Evolutionary conservation across 2,113 vertebrate genomes (phyloP).

Genomic region (Oreochromis aureus): DNA sequence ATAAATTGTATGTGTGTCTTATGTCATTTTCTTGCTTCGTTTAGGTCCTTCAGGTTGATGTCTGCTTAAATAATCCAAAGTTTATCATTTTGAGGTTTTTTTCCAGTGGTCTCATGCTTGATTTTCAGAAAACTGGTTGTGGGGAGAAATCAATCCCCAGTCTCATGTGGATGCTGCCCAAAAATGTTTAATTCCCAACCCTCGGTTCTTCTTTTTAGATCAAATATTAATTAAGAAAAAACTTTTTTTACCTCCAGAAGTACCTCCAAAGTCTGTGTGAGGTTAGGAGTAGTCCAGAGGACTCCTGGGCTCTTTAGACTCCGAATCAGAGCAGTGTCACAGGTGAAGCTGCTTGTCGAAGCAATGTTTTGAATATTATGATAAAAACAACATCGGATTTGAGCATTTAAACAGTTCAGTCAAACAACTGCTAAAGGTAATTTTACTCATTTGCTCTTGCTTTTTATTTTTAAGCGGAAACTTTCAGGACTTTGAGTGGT

Average conservation of each 20-base stretch:
- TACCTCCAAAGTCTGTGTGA: not conserved
- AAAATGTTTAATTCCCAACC: not conserved
- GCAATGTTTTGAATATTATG: not conserved
- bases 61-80: not conserved
- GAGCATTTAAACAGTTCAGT: fast-evolving
- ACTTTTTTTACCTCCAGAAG: too few species aligned
- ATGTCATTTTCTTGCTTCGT: too few species aligned
- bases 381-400: not conserved
- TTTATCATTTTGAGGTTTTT: not conserved
- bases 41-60: not conserved
- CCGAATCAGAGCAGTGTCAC: not conserved
- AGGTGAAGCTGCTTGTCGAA: not conserved
- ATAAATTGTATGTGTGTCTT: not conserved
- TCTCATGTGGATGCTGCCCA: not conserved
- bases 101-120: not conserved
- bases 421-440: fast-evolving
- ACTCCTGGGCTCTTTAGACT: not conserved
- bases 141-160: not conserved
- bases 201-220: not conserved
- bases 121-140: not conserved
- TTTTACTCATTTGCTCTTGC: not conserved
- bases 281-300: not conserved
- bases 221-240: not conserved
- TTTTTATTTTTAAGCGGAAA: not conserved
- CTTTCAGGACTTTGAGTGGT: not conserved